Base-by-base conservation (phyloP, 2,113 vertebrate species). In the Cavia aperea region DNA sequence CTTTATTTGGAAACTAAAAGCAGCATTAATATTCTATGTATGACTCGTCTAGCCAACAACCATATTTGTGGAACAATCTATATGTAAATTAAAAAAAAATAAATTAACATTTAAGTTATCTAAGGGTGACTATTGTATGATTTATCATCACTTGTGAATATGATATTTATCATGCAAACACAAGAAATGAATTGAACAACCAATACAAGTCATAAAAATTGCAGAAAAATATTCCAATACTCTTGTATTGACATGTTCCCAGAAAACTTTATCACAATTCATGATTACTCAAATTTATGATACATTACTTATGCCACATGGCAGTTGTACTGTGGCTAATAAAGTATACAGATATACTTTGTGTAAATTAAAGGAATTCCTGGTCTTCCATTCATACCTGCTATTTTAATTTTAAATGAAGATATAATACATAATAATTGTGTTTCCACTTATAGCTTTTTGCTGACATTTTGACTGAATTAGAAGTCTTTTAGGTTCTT, bases 41-140 rank as follows among this genome's bases (percentile, higher is more conserved):
- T 79, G 91, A 29, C 54, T 94, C 95, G 36, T 72, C 66, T 90
- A 68, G 54, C 16, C 16, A 92, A n/a, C 43, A 96, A 78, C 66
- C 43, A 70, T 93, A 86, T 93, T 96, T 94, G 86, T 95, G 65
- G 93, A 93, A 95, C 3, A 90, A 95, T 92, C 87, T 96, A 82
- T 89, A 96, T 92, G 78, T 92, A 97, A 96, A 94, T 96, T 95
- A 84, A 21, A 1, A 75, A 94, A 94, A 65, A 78, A 93, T 89
- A 96, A 97, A 93, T 94, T 95, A 62, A 83, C 95, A 78, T 15
- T 66, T 24, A 96, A 49, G 56, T 95, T 96, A 95, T 66, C 75
- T 72, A 78, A 96, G 77, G 12, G 94, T 81, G 46, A 36, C 68
- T 95, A 82, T 95, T 96, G 49, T 88, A 89, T 94, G 82, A 93